Conservation (phyloP, 2,888 invertebrate genomes). For the Pristionchus mayeri region DNA sequence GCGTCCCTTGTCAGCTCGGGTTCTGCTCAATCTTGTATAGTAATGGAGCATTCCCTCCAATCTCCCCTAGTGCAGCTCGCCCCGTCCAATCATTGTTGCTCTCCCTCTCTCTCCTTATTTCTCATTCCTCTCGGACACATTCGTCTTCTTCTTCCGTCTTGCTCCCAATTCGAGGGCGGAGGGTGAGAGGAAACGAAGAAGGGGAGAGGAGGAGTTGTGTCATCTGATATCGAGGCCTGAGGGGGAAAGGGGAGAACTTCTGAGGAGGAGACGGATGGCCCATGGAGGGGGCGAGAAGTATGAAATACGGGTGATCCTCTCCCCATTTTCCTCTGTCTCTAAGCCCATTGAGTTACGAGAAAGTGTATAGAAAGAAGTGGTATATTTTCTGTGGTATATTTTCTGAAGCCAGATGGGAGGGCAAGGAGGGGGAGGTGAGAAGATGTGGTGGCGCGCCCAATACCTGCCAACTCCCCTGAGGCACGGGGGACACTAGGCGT, state of each 20-base stretch:
- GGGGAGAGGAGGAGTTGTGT: constrained; percentile 5
- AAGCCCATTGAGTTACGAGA: too few relatives aligned
- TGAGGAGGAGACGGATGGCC: neutral
- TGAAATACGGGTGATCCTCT: too few relatives aligned
- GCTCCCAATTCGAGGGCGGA: neutral
- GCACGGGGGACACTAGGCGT: neutral
- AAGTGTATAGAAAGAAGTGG: too few relatives aligned
- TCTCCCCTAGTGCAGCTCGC: neutral
- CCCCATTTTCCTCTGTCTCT: too few relatives aligned
- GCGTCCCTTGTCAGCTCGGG: neutral
- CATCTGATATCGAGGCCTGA: constrained; percentile 31
- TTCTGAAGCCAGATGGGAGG: too few relatives aligned
- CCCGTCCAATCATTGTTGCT: constrained; percentile 35
- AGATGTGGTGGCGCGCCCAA: neutral
- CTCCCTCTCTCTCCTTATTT: constrained; percentile 16
- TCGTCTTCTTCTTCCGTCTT: neutral
- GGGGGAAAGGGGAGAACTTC: neutral
- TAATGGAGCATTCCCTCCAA: neutral
- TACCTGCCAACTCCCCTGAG: constrained; percentile 19
- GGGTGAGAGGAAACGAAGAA: constrained; percentile 21
- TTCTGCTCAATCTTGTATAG: neutral
- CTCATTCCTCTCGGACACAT: constrained; percentile 4
- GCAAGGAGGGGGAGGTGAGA: neutral
- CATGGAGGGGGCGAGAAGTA: constrained; percentile 15
- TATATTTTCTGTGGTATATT: too few relatives aligned